Conservation (phyloP, 2,797 vertebrate genomes). For the Zenarchopterus dispar region DNA sequence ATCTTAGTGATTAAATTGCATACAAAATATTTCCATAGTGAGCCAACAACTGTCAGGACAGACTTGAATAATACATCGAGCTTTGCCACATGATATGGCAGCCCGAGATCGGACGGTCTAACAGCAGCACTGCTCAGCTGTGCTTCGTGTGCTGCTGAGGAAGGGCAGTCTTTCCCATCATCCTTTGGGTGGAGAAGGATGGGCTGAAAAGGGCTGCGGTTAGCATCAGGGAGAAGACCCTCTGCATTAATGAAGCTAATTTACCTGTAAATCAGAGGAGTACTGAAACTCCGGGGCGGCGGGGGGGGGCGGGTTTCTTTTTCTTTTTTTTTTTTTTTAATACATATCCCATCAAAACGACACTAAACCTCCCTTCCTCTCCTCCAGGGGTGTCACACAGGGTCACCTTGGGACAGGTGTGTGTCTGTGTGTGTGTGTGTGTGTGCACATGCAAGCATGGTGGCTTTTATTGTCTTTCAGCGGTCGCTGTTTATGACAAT, state of each 20-base stretch:
- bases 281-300: slow-evolving; percentile 54
- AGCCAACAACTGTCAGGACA: slow-evolving; percentile 59
- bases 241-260: slow-evolving; percentile 77
- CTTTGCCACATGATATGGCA: slow-evolving; percentile 64
- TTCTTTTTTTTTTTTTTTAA: no score
- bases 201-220: slow-evolving; percentile 54
- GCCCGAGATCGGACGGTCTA: slow-evolving; percentile 46
- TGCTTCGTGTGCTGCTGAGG: slow-evolving; percentile 55
- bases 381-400: slow-evolving; percentile 60
- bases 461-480: slow-evolving; percentile 7
- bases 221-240: slow-evolving; percentile 58
- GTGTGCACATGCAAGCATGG: neutral
- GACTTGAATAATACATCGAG: slow-evolving; percentile 74
- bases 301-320: slow-evolving; percentile 55
- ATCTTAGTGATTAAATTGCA: slow-evolving; percentile 71
- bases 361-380: slow-evolving; percentile 72
- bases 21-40: slow-evolving; percentile 67
- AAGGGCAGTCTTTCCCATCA: slow-evolving; percentile 68
- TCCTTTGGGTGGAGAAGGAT: slow-evolving; percentile 68
- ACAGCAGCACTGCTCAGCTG: slow-evolving; percentile 43
- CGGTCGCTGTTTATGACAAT: slow-evolving; percentile 17
- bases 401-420: slow-evolving; percentile 76
- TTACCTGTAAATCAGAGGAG: slow-evolving; percentile 74
- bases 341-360: slow-evolving; percentile 76
- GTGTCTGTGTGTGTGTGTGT: slow-evolving; percentile 6